These are phyloP conservation scores for Craterocephalus amniculus DNA, from an alignment of 2,797 vertebrate species.

Conservation along the genomic window DNA sequence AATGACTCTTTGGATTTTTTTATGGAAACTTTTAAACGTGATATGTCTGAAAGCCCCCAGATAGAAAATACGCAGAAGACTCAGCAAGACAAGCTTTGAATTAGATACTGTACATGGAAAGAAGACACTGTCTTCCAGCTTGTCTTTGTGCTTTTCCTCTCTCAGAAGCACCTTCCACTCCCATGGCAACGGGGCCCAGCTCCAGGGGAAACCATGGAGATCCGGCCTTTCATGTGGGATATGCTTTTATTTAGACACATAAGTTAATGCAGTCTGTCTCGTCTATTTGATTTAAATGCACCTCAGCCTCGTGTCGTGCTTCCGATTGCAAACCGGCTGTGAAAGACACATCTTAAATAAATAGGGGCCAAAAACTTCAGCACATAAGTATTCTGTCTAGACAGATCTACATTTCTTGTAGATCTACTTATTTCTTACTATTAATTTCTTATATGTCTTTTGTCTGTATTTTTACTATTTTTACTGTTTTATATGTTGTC, in stretches of 20 bases:
- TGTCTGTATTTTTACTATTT: too few species aligned
- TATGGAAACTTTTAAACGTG: not conserved
- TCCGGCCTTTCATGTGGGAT: constrained; percentile 82
- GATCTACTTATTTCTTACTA: too few species aligned
- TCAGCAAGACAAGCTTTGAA: constrained; percentile 18
- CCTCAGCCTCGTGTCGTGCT: constrained; percentile 49
- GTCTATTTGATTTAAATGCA: constrained; percentile 65
- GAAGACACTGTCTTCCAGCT: constrained; percentile 49
- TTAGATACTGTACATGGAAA: constrained; percentile 35
- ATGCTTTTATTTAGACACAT: constrained; percentile 80
- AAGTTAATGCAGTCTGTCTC: constrained; percentile 62
- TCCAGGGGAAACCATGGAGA: constrained; percentile 82
- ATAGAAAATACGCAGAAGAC: not conserved
- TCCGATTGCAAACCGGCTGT: constrained; percentile 43
- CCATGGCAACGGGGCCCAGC: constrained; percentile 82
- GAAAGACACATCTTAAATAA: constrained; percentile 52
- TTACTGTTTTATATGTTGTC: too few species aligned
- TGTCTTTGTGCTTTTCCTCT: constrained; percentile 50
- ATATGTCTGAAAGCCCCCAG: not conserved
- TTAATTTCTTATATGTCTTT: too few species aligned
- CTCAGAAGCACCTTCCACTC: constrained; percentile 64
- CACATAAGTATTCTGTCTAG: not conserved
- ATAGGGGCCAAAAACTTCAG: constrained; percentile 10
- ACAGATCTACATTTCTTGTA: not conserved
- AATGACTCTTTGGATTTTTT: not conserved